Evolutionary conservation across 2,888 invertebrate species (phyloP).

Genomic region (Macrophya annulata): DNA sequence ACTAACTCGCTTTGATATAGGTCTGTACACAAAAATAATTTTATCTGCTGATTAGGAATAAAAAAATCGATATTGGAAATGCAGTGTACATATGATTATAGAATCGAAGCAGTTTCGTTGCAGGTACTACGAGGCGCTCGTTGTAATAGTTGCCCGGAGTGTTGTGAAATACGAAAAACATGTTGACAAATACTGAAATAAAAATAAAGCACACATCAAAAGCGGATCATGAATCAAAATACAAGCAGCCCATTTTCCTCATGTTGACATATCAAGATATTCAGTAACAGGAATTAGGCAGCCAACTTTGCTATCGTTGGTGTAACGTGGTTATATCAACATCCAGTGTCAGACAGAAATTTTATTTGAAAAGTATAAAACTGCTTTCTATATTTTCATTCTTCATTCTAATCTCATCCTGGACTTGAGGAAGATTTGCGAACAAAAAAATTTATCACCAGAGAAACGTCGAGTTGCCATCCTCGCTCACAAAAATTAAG

Average conservation of each 20-base stretch:
- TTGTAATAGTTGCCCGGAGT: conserved; percentile 27
- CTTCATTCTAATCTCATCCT: neutral
- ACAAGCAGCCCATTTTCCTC: neutral
- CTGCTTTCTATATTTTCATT: neutral
- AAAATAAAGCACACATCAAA: neutral
- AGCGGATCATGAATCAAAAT: neutral
- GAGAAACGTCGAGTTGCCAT: neutral
- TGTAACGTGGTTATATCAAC: neutral
- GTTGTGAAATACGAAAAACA: conserved; percentile 41
- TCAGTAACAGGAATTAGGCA: neutral
- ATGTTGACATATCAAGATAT: neutral
- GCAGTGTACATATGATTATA: neutral
- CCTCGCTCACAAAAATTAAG: neutral
- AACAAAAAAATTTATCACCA: neutral
- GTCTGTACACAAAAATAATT: neutral
- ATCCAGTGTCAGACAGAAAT: neutral
- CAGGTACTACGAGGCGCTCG: conserved; percentile 18
- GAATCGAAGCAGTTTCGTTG: neutral
- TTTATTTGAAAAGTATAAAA: neutral
- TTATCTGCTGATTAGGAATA: neutral
- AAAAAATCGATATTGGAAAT: neutral
- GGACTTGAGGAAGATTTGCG: neutral
- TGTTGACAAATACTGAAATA: conserved; percentile 34
- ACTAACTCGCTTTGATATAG: neutral
- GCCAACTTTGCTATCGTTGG: neutral